phyloP scores from a whole-genome alignment of 2,888 invertebrate species.

The Selenia dentaria region DNA sequence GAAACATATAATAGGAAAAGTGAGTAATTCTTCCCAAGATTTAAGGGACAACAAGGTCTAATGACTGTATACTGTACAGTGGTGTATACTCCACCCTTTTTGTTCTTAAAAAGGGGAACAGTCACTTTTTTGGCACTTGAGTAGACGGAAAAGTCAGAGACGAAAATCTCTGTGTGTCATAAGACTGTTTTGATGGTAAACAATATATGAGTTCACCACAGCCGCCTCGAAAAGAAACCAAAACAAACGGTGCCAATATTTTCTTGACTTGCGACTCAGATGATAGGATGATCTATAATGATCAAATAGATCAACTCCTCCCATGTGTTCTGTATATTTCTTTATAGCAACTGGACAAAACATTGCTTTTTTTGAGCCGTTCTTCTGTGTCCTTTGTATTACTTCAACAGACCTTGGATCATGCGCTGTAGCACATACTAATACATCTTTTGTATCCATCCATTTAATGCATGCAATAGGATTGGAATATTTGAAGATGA shows the following conservation, averaged over 20 bases:
- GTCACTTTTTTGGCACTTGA: background rate
- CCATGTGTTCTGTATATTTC: slow-evolving; percentile 21
- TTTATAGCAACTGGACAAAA: slow-evolving; percentile 18
- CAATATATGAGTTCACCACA: background rate
- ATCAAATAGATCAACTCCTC: background rate
- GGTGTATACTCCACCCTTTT: background rate
- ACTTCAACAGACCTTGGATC: too few relatives aligned
- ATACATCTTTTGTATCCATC: too few relatives aligned
- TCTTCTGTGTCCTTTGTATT: too few relatives aligned
- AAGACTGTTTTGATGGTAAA: background rate
- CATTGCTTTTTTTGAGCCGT: too few relatives aligned
- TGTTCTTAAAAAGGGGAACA: background rate
- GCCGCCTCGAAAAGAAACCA: background rate
- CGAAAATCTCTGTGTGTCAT: background rate
- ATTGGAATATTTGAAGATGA: too few relatives aligned
- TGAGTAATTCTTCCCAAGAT: too few relatives aligned
- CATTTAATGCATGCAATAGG: too few relatives aligned
- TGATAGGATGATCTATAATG: slow-evolving; percentile 11
- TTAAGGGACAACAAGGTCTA: too few relatives aligned
- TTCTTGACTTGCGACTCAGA: background rate
- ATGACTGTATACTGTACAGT: too few relatives aligned
- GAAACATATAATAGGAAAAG: too few relatives aligned
- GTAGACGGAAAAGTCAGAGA: too few relatives aligned
- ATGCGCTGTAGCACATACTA: too few relatives aligned
- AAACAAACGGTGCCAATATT: background rate